phyloP scores from a whole-genome alignment of 2,888 invertebrate genomes.

The Tenthredo mesomela region DNA sequence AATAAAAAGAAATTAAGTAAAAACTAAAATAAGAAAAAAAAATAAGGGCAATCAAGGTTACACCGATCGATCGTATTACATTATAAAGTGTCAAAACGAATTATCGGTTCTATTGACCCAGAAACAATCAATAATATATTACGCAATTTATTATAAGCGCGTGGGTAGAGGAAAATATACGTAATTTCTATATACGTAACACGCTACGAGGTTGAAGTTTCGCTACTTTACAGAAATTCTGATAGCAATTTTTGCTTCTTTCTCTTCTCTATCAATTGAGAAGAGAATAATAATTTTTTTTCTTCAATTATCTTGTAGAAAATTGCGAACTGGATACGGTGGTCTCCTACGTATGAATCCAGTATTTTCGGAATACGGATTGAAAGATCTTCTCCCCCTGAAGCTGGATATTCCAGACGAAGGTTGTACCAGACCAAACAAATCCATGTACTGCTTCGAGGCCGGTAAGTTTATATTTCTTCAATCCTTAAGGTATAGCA shows the following conservation, averaged over 20 bases:
- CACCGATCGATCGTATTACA: constrained; percentile 30
- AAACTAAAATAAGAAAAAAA: not conserved
- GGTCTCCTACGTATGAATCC: constrained; percentile 94
- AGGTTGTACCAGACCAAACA: constrained; percentile 93
- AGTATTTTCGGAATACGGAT: constrained; percentile 91
- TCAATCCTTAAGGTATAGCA: not conserved
- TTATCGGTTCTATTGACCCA: constrained; percentile 47
- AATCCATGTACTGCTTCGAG: constrained; percentile 95
- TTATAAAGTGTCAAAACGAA: constrained; percentile 43
- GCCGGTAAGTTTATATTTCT: constrained; percentile 82
- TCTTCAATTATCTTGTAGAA: constrained; percentile 79
- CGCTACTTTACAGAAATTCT: not conserved
- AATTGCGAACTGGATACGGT: constrained; percentile 89
- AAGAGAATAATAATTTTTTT: constrained; percentile 42
- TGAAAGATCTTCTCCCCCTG: constrained; percentile 92
- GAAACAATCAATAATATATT: constrained; percentile 45
- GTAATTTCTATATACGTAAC: not conserved
- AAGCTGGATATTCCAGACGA: constrained; percentile 95
- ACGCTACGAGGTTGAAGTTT: not conserved
- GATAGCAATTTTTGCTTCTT: not conserved
- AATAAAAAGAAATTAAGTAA: not conserved
- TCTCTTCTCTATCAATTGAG: not conserved
- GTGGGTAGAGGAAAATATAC: not conserved
- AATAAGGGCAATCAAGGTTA: constrained; percentile 45
- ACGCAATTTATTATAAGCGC: not conserved